These are phyloP conservation scores for Atethmia centrago DNA, from an alignment of 2,888 invertebrate species.

Conservation along the genomic window DNA sequence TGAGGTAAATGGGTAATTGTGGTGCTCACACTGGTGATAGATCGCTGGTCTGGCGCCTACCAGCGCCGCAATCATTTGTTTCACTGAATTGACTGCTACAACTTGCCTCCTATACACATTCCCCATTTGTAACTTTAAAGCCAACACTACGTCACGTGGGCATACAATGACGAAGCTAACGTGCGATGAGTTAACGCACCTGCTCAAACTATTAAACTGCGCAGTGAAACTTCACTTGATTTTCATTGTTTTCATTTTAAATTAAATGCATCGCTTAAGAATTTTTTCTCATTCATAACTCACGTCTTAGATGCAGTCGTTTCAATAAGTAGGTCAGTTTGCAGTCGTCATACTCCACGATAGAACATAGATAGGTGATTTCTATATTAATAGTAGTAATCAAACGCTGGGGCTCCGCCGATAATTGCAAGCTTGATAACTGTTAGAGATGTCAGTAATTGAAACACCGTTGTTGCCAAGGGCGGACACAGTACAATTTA, in stretches of 20 bases:
- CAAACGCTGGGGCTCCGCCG: conserved; percentile 47
- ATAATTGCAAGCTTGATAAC: conserved; percentile 63
- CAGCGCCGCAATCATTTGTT: conserved; percentile 59
- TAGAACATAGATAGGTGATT: conserved; percentile 56
- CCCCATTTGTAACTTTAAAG: conserved; percentile 54
- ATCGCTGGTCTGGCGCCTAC: conserved; percentile 49
- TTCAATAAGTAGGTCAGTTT: conserved; percentile 54
- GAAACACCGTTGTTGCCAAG: conserved; percentile 51
- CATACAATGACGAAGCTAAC: conserved; percentile 16
- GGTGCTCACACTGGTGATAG: conserved; percentile 53
- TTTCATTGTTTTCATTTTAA: conserved; percentile 30
- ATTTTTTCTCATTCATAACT: conserved; percentile 31
- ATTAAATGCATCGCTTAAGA: conserved; percentile 13
- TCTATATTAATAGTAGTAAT: conserved; percentile 62
- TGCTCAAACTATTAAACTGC: conserved; percentile 2
- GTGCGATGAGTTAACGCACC: conserved; percentile 22
- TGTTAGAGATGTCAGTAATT: conserved; percentile 55
- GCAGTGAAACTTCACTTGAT: conserved; percentile 17
- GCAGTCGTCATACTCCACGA: conserved; percentile 19
- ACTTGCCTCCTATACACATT: conserved; percentile 49
- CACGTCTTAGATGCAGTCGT: conserved; percentile 28
- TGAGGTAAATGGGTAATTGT: conserved; percentile 63
- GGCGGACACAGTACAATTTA: conserved; percentile 38
- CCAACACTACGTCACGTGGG: conserved; percentile 8
- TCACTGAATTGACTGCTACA: conserved; percentile 59